Conservation (phyloP, 2,113 vertebrate species). For the Sphaerodactylus townsendi region DNA sequence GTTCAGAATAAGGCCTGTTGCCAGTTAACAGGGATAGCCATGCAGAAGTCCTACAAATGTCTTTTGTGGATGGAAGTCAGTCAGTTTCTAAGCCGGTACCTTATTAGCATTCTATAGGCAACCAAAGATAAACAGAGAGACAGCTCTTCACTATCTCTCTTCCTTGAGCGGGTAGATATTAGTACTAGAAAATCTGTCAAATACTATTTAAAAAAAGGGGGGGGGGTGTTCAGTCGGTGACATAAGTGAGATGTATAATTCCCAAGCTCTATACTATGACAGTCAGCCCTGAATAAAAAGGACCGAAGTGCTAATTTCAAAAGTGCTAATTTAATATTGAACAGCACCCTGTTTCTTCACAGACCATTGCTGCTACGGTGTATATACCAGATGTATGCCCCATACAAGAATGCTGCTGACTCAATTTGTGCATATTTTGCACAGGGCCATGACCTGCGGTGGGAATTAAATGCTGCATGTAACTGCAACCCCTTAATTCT, state of each 20-base stretch:
- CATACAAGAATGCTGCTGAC: not conserved
- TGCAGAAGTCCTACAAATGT: no score
- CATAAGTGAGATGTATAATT: not conserved
- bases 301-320: not conserved
- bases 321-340: not conserved
- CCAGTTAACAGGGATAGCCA: no score
- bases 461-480: no score
- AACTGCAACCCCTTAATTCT: no score
- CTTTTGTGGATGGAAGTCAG: no score
- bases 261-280: slow-evolving; percentile 1
- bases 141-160: not conserved
- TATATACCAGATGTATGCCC: not conserved
- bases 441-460: no score
- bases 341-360: not conserved
- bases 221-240: slow-evolving; percentile 10
- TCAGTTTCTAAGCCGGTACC: no score
- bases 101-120: no score
- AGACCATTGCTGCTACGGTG: not conserved
- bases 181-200: not conserved
- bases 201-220: slow-evolving; percentile 15
- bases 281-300: not conserved
- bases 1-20: no score
- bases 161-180: not conserved
- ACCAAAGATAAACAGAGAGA: not conserved
- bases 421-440: not conserved